A percentile compares a stretch with the other conserved stretches of the same genome.
These are phyloP conservation scores for Furcifer pardalis DNA, from an alignment of 2,797 vertebrate species.

Conservation along the genomic window DNA sequence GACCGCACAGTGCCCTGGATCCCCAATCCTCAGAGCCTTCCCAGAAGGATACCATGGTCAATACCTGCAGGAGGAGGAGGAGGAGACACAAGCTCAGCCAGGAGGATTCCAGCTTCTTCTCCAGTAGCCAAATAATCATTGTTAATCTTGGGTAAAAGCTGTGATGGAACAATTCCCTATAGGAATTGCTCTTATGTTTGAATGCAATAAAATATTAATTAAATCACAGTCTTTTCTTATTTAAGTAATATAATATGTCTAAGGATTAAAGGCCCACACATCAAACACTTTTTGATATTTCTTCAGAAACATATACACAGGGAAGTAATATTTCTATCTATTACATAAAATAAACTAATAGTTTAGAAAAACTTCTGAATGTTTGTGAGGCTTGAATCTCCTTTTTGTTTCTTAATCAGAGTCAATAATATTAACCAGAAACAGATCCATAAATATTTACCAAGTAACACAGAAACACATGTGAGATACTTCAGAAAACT, in stretches of 20 bases:
- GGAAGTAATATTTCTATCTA: slow-evolving; percentile 58
- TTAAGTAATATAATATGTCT: slow-evolving; percentile 43
- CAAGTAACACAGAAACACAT: slow-evolving; percentile 65
- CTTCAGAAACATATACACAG: slow-evolving; percentile 60
- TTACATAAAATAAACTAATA: slow-evolving; percentile 68
- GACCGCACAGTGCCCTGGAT: no score
- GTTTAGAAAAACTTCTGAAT: slow-evolving; percentile 63
- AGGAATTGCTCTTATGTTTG: slow-evolving; percentile 9
- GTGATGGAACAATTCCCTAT: background rate
- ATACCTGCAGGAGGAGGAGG: no score
- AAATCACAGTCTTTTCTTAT: slow-evolving; percentile 40
- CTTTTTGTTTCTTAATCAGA: slow-evolving; percentile 63
- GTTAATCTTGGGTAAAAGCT: slow-evolving; percentile 11
- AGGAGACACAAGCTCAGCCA: no score
- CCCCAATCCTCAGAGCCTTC: no score
- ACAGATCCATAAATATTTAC: slow-evolving; percentile 61
- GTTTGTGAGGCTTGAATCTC: slow-evolving; percentile 58
- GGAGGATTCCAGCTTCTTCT: no score
- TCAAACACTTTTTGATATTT: slow-evolving; percentile 54
- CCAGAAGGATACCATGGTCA: no score
- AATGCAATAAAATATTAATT: slow-evolving; percentile 33
- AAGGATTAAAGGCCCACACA: slow-evolving; percentile 46
- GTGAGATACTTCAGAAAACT: slow-evolving; percentile 58
- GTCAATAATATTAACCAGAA: slow-evolving; percentile 67
- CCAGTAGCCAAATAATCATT: background rate